Conservation (phyloP, 2,113 vertebrate species). For the Siniperca chuatsi region DNA sequence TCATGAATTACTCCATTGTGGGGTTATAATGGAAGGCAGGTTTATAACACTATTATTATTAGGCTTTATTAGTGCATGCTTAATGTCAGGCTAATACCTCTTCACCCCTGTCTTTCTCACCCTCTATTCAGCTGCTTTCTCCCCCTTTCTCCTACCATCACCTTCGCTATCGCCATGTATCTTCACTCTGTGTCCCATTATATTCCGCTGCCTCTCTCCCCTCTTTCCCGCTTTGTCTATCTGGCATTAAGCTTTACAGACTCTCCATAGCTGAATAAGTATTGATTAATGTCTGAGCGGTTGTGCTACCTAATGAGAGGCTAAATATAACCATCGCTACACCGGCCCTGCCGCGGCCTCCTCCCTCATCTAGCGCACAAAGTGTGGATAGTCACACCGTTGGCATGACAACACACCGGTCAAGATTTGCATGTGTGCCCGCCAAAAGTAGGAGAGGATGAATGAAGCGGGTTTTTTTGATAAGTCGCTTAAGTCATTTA, state of each 20-base stretch:
- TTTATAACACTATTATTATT: constrained; percentile 49
- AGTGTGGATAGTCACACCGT: constrained; percentile 71
- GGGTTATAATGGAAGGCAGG: constrained; percentile 54
- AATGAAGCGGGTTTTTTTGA: constrained; percentile 16
- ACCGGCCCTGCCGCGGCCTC: constrained; percentile 42
- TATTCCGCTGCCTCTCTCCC: not conserved
- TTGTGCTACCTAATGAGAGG: constrained; percentile 71
- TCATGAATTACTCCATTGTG: constrained; percentile 52
- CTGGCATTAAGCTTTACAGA: constrained; percentile 28
- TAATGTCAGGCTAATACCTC: constrained; percentile 46
- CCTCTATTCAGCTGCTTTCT: constrained; percentile 25
- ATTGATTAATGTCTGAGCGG: constrained; percentile 72
- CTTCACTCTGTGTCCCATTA: constrained; percentile 33
- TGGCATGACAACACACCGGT: constrained; percentile 78
- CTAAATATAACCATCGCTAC: constrained; percentile 73
- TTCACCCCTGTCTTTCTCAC: constrained; percentile 19
- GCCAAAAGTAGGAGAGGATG: constrained; percentile 43
- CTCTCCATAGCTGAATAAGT: constrained; percentile 56
- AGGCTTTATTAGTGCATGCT: constrained; percentile 43
- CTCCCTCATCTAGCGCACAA: constrained; percentile 61
- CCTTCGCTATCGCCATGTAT: constrained; percentile 9
- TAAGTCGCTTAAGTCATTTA: not conserved
- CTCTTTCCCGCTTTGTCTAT: constrained; percentile 28
- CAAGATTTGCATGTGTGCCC: constrained; percentile 60
- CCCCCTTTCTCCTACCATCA: constrained; percentile 18